Evolutionary conservation across 1,140 invertebrate species (phyloP).

Genomic region (Drosophila novamexicana): DNA sequence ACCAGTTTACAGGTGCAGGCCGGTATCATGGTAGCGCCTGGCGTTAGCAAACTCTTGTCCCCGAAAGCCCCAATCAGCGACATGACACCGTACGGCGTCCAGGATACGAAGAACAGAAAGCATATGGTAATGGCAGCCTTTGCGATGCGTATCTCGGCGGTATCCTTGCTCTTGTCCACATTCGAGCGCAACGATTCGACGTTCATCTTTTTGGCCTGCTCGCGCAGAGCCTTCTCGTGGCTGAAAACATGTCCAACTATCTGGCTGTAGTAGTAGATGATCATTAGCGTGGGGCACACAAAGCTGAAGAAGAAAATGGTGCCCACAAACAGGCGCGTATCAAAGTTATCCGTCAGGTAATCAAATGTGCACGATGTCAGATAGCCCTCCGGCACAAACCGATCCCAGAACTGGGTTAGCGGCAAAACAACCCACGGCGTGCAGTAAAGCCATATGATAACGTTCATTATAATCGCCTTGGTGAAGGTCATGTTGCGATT

Average conservation of each 20-base stretch:
- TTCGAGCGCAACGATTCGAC: slow-evolving; percentile 92
- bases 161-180: slow-evolving; percentile 87
- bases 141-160: slow-evolving; percentile 92
- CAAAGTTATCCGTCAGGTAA: slow-evolving; percentile 90
- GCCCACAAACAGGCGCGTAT: slow-evolving; percentile 89
- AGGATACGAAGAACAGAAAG: slow-evolving; percentile 91
- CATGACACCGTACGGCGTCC: slow-evolving; percentile 91
- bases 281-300: slow-evolving; percentile 90
- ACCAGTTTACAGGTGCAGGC: slow-evolving; percentile 92
- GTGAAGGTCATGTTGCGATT: slow-evolving; percentile 91
- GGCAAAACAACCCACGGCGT: slow-evolving; percentile 92
- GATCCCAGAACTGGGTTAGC: slow-evolving; percentile 91
- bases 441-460: slow-evolving; percentile 90
- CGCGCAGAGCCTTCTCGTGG: slow-evolving; percentile 93
- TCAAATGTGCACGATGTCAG: slow-evolving; percentile 93
- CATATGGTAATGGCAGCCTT: slow-evolving; percentile 94
- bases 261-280: slow-evolving; percentile 93
- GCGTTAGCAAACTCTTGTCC: slow-evolving; percentile 90
- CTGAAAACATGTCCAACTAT: slow-evolving; percentile 92
- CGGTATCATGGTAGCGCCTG: slow-evolving; percentile 93
- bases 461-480: slow-evolving; percentile 90
- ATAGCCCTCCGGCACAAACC: slow-evolving; percentile 93
- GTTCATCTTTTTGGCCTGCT: slow-evolving; percentile 95
- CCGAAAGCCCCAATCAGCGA: slow-evolving; percentile 93
- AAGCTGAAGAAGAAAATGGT: slow-evolving; percentile 92